These are phyloP conservation scores for Buceros bicornis DNA, from an alignment of 2,797 vertebrate genomes.

Conservation along the genomic window DNA sequence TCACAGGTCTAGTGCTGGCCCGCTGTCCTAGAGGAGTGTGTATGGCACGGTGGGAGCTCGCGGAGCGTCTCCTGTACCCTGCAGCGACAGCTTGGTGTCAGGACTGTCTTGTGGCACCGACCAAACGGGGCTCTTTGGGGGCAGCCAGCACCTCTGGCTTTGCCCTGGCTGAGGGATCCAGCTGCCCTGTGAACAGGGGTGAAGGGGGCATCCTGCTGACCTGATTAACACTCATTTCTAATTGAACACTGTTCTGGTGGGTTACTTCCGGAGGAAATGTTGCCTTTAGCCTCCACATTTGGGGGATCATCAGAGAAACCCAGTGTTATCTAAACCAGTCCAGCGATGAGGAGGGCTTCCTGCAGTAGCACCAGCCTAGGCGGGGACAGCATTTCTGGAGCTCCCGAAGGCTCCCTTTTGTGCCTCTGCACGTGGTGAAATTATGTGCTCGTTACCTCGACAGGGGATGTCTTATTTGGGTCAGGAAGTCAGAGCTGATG, in stretches of 20 bases:
- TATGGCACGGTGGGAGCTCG: background rate
- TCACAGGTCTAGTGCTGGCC: background rate
- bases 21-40: background rate
- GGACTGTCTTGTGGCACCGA: rapidly evolving
- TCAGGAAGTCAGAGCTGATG: conserved; percentile 18
- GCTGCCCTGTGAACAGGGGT: background rate
- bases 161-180: background rate
- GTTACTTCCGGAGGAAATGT: background rate
- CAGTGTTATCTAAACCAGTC: rapidly evolving
- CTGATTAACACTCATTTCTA: background rate
- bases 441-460: background rate
- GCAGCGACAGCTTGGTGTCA: rapidly evolving
- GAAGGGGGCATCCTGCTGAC: background rate
- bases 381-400: background rate
- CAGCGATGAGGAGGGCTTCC: background rate
- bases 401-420: background rate
- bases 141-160: background rate
- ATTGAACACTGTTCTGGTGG: background rate
- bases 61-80: rapidly evolving
- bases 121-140: background rate
- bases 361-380: background rate
- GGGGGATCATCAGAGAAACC: background rate
- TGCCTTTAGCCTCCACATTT: background rate
- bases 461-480: background rate
- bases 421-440: background rate